Base-by-base conservation (phyloP, 1,140 invertebrate species). In the Acromyrmex heyeri region DNA sequence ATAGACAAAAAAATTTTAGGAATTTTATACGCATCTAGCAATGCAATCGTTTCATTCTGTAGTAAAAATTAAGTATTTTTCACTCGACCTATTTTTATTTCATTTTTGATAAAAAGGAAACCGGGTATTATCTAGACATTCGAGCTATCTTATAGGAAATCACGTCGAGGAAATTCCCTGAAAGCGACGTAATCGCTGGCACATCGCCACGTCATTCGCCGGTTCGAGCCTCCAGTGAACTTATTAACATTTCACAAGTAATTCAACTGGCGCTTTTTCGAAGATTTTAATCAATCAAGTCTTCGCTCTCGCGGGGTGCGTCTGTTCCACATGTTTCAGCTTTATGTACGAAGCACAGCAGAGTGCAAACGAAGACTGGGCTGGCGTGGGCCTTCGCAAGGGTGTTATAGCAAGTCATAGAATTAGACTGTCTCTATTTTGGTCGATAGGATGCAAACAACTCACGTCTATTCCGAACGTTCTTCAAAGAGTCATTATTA, bases 361-460 rank as follows among this genome's bases (percentile, higher is more conserved):
- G 12, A 70, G 34, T 24, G 34, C 55, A 70, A 44, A 81, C 21
- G 50, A 59, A 81, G 78, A 16, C 62, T n/a, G n/a, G 14, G 3
- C 12, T 38, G 16, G 38, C 48, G 30, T 61, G 34, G 21, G 55
- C 3, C 8, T 27, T 34, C 4, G 34, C 64, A 38, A 70, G n/a
- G n/a, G 14, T 70, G 14, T 69, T 44, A 38, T 1, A 21, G 0
- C 21, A 27, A 44, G 24, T 21, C 34, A 4, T 38, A 44, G 53
- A 81, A 81, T 81, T 69, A 57, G 65, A 81, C 16, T 12, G 53
- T 14, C 50, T 69, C 78, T 70, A 81, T 81, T 81, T 70, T 10
- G 16, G 30, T 81, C 34, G 21, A 21, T 27, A 30, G 8, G 62
- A 57, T 38, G 77, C 77, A 38, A 69, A 57, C 77, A 12, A 24